phyloP scores from a whole-genome alignment of 2,113 vertebrate genomes.

The Coreoperca whiteheadi region DNA sequence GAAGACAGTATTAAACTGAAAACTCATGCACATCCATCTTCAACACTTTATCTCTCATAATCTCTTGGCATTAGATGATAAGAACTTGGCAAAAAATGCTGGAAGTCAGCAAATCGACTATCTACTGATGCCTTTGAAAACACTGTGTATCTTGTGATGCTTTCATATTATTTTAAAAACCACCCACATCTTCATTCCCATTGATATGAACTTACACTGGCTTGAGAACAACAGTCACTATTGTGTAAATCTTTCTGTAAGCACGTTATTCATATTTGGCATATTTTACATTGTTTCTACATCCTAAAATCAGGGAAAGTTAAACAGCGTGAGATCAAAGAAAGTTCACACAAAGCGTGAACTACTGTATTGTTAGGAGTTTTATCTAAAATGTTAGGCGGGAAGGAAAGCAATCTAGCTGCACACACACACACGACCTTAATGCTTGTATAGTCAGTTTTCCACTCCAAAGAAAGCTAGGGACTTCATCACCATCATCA shows the following conservation, averaged over 20 bases:
- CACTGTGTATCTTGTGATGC: slow-evolving; percentile 1
- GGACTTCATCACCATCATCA: slow-evolving; percentile 10
- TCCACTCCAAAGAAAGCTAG: slow-evolving; percentile 12
- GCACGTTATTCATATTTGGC: slow-evolving; percentile 39
- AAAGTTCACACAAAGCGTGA: slow-evolving; percentile 53
- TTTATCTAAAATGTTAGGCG: slow-evolving; percentile 31
- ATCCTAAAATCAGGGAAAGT: slow-evolving; percentile 39
- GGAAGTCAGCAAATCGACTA: slow-evolving; percentile 31
- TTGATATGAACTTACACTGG: background rate
- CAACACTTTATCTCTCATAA: slow-evolving; percentile 22
- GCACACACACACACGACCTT: slow-evolving; percentile 4
- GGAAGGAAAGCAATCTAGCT: background rate
- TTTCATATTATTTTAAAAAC: slow-evolving; percentile 12
- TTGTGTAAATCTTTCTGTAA: slow-evolving; percentile 32
- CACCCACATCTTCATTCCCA: background rate
- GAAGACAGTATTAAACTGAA: slow-evolving; percentile 1
- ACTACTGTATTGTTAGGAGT: slow-evolving; percentile 43
- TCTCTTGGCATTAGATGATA: slow-evolving; percentile 19
- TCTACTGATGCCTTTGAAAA: slow-evolving; percentile 16
- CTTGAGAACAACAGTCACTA: background rate
- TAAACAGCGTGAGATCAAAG: slow-evolving; percentile 49
- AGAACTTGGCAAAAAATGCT: slow-evolving; percentile 29
- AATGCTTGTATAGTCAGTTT: slow-evolving; percentile 28
- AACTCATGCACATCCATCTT: slow-evolving; percentile 10
- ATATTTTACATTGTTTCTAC: slow-evolving; percentile 15